Base-by-base conservation (phyloP, 2,113 vertebrate species). In the Sphyrna mokarran region DNA sequence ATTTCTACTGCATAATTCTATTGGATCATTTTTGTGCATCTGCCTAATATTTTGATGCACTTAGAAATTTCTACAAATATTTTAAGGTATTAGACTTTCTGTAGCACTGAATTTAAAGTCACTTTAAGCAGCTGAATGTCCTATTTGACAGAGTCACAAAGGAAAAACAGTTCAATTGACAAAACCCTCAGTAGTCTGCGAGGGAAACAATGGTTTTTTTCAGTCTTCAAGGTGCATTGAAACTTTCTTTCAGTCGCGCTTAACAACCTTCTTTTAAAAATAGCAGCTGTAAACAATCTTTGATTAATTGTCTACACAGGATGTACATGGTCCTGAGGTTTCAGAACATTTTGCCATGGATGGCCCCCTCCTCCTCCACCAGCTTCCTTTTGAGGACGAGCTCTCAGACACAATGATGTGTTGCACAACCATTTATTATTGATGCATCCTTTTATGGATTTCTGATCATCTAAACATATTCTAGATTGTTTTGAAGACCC, bases 251-350 rank as follows among this genome's bases (percentile, higher is more conserved):
- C 40, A 76, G 29, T 72, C 72, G 43, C 54, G 68, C 48, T 48
- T 54, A 94, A 70, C 70, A 72, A 95, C 43, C 43, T 29, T 90
- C 95, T 97, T 97, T 97, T 97, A 98, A 98, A 98, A 98, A 98
- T 98, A 98, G 96, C 72, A 95, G 94, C 83, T 43, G 97, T 98
- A 98, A 98, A 98, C 97, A 98, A 97, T 96, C 97, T 98, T 97
- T 98, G 97, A 98, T 98, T 98, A 97, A 98, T 98, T 98, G 97
- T 96, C 96, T 97, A 96, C 97, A 96, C 98, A 98, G 98, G 97
- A 98, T 98, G 97, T 98, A 96, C 96, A 93, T 95, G 96, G 96
- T 97, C 97, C 96, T 96, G 96, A 97, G 97, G 97, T 96, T 97
- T 96, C 95, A 96, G 97, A 97, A 97, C 96, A 97, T 96, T 96